phyloP scores from a whole-genome alignment of 1,140 invertebrate species.

The Phymorhynchus buccinoides region DNA sequence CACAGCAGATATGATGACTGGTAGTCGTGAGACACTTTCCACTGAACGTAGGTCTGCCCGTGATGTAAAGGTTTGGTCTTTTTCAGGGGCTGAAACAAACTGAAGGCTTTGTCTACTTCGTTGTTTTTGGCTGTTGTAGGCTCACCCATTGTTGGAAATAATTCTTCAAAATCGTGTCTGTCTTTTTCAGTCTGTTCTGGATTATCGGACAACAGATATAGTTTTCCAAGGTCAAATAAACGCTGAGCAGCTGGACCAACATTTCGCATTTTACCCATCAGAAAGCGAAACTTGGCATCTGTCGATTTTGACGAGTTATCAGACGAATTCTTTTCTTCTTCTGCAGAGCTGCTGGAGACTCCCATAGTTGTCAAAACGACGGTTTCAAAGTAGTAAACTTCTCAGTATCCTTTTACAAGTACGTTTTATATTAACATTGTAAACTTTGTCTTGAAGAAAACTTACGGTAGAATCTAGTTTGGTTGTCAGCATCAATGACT shows the following conservation, averaged over 20 bases:
- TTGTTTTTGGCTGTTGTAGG: background rate
- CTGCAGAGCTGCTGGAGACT: background rate
- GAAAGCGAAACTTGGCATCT: conserved; percentile 13
- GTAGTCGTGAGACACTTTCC: conserved; percentile 54
- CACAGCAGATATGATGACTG: conserved; percentile 48
- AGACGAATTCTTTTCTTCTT: background rate
- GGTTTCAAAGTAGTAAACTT: background rate
- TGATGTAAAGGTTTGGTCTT: conserved; percentile 45
- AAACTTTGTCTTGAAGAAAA: too few relatives aligned
- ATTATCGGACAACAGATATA: conserved; percentile 28
- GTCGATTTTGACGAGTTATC: background rate
- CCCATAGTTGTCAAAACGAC: background rate
- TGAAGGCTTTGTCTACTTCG: conserved; percentile 15
- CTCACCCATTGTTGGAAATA: background rate
- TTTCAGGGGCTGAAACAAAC: conserved; percentile 39
- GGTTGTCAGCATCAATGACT: background rate
- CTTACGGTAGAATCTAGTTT: too few relatives aligned
- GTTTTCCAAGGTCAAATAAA: conserved; percentile 43
- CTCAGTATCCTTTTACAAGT: background rate
- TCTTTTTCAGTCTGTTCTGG: background rate
- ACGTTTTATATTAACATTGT: background rate
- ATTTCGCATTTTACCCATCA: conserved; percentile 46
- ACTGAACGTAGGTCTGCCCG: conserved; percentile 59
- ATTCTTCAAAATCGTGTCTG: conserved; percentile 7
- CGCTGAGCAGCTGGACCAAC: conserved; percentile 42